Evolutionary conservation across 1,140 invertebrate genomes (phyloP), one percentile per base, ranked within the genome.

Genomic region (Drosophila sturtevanti): DNA sequence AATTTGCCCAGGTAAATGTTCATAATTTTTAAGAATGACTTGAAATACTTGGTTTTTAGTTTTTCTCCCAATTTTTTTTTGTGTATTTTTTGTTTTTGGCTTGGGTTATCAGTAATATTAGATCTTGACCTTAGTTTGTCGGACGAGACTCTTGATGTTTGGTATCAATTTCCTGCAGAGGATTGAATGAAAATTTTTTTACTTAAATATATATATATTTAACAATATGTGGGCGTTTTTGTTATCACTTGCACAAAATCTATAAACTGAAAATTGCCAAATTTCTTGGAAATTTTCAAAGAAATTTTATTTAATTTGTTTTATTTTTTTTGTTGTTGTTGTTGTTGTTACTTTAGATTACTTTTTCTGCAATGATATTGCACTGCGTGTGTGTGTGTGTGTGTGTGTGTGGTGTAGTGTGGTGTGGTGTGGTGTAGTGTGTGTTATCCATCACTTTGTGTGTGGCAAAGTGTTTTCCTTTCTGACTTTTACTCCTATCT

Each of bases 1-100:
- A 87, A 87, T 87, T 87, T 87, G 84, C 72, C 65, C 79, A 89
- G 84, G 84, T 89, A 89, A 79, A 89, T 89, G 84, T 80, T 89
- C 84, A 89, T 89, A 89, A 89, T 89, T 89, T 87, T 89, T 84
- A 89, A 89, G 84, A 89, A 89, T 89, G 84, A 89, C 84, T 89
- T 73, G 76, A 59, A 68, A 79, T 72, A 72, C 68, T 77, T 61
- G 60, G 27, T 11, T 35, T 31, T 68, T 41, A 22, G 65, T 55
- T 69, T 68, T 69, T 66, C 69, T 60, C 62, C 37, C 60, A 24
- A 54, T 12, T 38, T 62, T 66, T 73, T 16, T 27, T 44, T 18
- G 48, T 54, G 51, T 34, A 67, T 69, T 58, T 60, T 59, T 63
- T n/a, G n/a, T n/a, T n/a, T n/a, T n/a, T n/a, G n/a, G n/a, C n/a